Base-by-base conservation (phyloP, 1,140 invertebrate genomes). In the Drosophila lini region DNA sequence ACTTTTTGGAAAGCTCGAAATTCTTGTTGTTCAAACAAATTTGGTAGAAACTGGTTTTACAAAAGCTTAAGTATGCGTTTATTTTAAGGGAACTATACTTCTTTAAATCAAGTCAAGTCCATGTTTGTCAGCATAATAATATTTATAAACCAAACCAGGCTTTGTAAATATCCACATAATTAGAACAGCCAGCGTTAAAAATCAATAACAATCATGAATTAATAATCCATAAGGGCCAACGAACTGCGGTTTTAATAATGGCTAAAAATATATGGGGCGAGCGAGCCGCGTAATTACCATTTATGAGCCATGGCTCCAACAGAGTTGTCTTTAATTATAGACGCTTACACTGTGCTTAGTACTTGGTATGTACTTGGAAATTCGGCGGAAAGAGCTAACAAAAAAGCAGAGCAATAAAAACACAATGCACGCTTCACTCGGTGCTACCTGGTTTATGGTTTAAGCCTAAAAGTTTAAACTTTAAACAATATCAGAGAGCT, bases 201-300 rank as follows among this genome's bases (percentile, higher is more conserved):
- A 82, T 88, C 76, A 84, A 89, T 89, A 89, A 41, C 34, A 61
- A 78, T 78, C 53, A 80, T 84, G 77, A 71, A 84, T 89, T 34
- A 68, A 89, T 53, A 71, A 53, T 19, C 31, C 25, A 7, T 22
- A 57, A 63, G 50, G 83, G 83, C 73, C 83, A 88, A 84, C 62
- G 84, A 89, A 88, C 83, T 80, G 28, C 10, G 36, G 19, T 41
- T 67, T 32, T 69, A 78, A 58, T 77, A 47, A 61, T 53, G 38
- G 36, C 50, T 62, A 63, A 71, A 59, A 71, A 56, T 60, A 76
- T 31, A 45, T 60, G 69, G 52, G 41, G 38, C 52, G 13, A 42
- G 42, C 41, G 34, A 25, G 57, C 42, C 42, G 36, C 22, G 58
- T 83, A 82, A 88, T 86, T 88, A 86, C 65, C 58, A 76, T 76